These are phyloP conservation scores for Calypte anna DNA, from an alignment of 2,113 vertebrate genomes.

Conservation along the genomic window DNA sequence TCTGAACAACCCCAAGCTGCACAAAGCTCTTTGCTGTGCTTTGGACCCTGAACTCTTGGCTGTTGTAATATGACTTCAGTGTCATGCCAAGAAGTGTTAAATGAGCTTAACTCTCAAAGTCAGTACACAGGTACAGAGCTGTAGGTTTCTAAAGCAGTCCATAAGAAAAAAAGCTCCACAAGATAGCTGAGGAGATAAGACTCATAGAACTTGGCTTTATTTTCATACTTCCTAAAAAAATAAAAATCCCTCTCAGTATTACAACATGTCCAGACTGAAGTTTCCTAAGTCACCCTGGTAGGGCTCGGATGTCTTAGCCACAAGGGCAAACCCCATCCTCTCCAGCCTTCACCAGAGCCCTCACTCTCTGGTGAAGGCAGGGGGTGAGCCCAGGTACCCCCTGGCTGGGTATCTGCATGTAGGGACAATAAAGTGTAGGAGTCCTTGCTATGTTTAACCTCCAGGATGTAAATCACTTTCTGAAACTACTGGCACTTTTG, in stretches of 20 bases:
- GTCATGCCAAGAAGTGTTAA: not conserved
- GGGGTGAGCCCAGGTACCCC: accelerated
- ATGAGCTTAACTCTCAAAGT: not conserved
- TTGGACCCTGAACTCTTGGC: not conserved
- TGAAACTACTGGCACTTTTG: not conserved
- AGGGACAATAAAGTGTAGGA: not conserved
- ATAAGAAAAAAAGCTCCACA: not conserved
- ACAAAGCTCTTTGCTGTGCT: not conserved
- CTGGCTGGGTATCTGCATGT: not conserved
- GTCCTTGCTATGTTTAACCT: not conserved
- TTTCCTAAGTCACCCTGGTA: not conserved
- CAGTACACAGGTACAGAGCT: not conserved
- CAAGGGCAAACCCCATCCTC: not conserved
- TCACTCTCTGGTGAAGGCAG: not conserved
- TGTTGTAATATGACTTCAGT: not conserved
- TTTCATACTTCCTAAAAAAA: not conserved
- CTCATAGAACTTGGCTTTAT: not conserved
- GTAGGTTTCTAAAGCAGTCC: not conserved
- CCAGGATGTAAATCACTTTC: not conserved
- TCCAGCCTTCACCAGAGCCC: too few relatives aligned
- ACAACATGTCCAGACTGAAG: not conserved
- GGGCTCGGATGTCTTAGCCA: not conserved
- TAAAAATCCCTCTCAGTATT: not conserved
- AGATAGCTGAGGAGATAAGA: not conserved
- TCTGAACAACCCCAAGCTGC: not conserved